Conservation (phyloP, 2,888 invertebrate genomes). For the Monoplex corrugatus region DNA sequence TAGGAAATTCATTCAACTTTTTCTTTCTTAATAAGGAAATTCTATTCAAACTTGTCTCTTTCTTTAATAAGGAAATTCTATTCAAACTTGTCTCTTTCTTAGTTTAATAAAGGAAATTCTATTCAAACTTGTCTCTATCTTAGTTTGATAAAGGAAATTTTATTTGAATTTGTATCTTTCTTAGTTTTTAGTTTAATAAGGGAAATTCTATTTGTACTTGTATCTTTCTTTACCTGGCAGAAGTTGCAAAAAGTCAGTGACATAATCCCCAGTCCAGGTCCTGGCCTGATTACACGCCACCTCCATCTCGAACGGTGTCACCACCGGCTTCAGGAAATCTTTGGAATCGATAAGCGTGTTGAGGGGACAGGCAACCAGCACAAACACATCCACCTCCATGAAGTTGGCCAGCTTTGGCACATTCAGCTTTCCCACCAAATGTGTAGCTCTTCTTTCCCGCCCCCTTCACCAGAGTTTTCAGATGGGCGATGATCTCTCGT, state of each 20-base stretch:
- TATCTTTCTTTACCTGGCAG: conserved; percentile 85
- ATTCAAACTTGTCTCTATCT: too few species aligned
- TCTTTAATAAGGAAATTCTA: too few species aligned
- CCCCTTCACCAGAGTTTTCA: conserved; percentile 88
- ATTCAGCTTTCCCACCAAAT: conserved; percentile 95
- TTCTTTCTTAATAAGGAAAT: too few species aligned
- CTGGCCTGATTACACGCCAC: conserved; percentile 84
- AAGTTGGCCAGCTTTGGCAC: conserved; percentile 97
- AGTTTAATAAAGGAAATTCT: too few species aligned
- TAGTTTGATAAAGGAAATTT: too few species aligned
- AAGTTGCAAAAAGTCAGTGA: conserved; percentile 89
- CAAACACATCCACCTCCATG: conserved; percentile 94
- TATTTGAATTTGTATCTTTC: too few species aligned
- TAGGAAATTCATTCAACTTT: too few species aligned
- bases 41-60: too few species aligned
- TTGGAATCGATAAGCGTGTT: conserved; percentile 90
- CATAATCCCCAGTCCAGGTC: conserved; percentile 84
- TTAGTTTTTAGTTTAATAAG: too few species aligned
- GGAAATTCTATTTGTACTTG: too few species aligned
- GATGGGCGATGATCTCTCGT: conserved; percentile 87
- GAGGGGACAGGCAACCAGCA: conserved; percentile 95
- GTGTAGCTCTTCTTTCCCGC: conserved; percentile 94
- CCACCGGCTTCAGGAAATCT: conserved; percentile 94
- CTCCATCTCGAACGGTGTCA: conserved; percentile 96
- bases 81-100: too few species aligned